Conservation (phyloP, 92 coral and sea anemone genomes). For the Epizoanthus rinbou region DNA sequence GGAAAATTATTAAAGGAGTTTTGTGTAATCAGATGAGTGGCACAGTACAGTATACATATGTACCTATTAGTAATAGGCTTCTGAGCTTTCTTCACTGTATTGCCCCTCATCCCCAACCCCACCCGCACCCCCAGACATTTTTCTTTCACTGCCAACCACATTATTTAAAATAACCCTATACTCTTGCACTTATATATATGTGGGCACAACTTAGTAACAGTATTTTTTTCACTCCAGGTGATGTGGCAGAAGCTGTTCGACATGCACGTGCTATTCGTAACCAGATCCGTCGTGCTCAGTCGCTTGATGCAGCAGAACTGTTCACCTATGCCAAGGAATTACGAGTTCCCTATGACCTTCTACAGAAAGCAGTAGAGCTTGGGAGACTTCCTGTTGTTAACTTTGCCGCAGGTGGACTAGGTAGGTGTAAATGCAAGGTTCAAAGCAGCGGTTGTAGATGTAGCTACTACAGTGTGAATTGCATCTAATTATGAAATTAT, state of each 20-base stretch:
- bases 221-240: constrained; percentile 57
- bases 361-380: constrained; percentile 82
- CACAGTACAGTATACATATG: too few relatives aligned
- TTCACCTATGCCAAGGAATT: constrained; percentile 93
- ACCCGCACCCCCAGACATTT: too few relatives aligned
- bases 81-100: too few relatives aligned
- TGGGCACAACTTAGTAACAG: neutral
- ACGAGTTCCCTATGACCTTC: constrained; percentile 79
- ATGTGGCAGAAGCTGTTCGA: constrained; percentile 98
- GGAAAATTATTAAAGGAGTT: too few relatives aligned
- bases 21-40: too few relatives aligned
- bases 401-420: constrained; percentile 99
- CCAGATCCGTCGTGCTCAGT: constrained; percentile 90
- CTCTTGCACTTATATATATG: neutral
- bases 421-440: constrained; percentile 43
- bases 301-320: constrained; percentile 88
- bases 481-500: too few relatives aligned
- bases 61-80: too few relatives aligned
- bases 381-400: constrained; percentile 97
- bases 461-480: neutral
- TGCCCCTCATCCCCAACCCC: too few relatives aligned
- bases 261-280: constrained; percentile 93
- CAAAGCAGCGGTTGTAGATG: neutral
- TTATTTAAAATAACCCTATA: neutral
- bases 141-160: too few relatives aligned